These are phyloP conservation scores for Vesta saturnalis DNA, from an alignment of 2,888 invertebrate genomes.

Conservation along the genomic window DNA sequence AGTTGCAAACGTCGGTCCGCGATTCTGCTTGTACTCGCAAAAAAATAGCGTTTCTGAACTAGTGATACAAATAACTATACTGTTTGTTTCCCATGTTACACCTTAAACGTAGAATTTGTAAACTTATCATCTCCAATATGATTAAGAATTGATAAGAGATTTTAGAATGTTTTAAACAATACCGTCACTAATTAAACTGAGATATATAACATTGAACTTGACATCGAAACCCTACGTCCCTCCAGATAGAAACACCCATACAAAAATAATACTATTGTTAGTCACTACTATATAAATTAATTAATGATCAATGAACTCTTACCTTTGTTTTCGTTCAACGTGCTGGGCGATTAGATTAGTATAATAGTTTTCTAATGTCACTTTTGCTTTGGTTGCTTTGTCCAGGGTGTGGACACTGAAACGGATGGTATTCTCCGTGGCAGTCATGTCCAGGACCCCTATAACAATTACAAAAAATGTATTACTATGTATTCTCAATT, in stretches of 20 bases:
- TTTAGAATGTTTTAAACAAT: too few species aligned
- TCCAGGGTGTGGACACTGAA: constrained; percentile 98
- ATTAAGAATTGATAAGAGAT: too few species aligned
- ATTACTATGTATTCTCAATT: not conserved
- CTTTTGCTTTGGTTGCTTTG: constrained; percentile 98
- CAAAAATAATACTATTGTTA: not conserved
- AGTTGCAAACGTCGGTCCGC: too few species aligned
- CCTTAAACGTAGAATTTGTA: too few species aligned
- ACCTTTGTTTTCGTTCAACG: constrained; percentile 96
- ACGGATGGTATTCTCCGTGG: constrained; percentile 84
- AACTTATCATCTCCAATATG: too few species aligned
- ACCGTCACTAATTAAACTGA: not conserved
- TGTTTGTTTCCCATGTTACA: too few species aligned
- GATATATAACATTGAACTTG: too few species aligned
- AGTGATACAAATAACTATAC: too few species aligned
- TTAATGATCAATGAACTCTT: constrained; percentile 34
- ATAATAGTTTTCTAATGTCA: constrained; percentile 99
- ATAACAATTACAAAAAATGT: constrained; percentile 40
- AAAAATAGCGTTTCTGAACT: too few species aligned
- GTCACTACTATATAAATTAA: too few species aligned
- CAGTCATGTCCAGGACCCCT: constrained; percentile 88
- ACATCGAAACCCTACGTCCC: too few species aligned
- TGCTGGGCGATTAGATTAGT: constrained; percentile 98
- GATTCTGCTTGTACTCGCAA: too few species aligned
- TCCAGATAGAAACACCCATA: not conserved